These are phyloP conservation scores for Ostrea denselamellosa DNA, from an alignment of 1,140 invertebrate genomes.

Conservation along the genomic window DNA sequence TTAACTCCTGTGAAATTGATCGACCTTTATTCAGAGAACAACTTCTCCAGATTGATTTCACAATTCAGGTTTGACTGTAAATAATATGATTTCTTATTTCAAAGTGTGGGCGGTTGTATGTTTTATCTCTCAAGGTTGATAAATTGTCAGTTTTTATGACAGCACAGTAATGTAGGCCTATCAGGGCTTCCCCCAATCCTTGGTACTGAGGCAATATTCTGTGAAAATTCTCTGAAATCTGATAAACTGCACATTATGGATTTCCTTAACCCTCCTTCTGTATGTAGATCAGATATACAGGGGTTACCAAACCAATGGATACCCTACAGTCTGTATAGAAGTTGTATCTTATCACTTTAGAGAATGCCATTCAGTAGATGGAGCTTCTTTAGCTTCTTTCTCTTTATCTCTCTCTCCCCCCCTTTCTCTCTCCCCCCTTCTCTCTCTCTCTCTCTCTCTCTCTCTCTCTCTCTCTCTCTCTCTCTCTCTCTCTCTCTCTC, in stretches of 20 bases:
- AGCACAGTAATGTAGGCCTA: not conserved
- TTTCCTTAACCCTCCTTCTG: not conserved
- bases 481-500: not conserved
- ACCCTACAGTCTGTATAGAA: not conserved
- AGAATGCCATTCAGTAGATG: not conserved
- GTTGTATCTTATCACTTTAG: slow-evolving; percentile 14
- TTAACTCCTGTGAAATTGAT: too few relatives aligned
- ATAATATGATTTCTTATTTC: too few relatives aligned
- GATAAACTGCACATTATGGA: not conserved
- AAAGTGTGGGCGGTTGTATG: slow-evolving; percentile 13
- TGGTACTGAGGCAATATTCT: not conserved
- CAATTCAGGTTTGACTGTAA: too few relatives aligned
- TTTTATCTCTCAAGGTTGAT: slow-evolving; percentile 28
- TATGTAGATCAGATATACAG: not conserved
- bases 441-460: not conserved
- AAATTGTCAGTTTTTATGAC: slow-evolving; percentile 31
- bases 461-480: not conserved
- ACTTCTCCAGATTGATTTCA: too few relatives aligned
- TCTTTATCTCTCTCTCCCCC: too few relatives aligned
- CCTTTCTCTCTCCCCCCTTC: not conserved
- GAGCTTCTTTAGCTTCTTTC: too few relatives aligned
- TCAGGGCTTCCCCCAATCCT: not conserved
- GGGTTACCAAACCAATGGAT: slow-evolving; percentile 4
- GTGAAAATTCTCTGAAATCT: too few relatives aligned
- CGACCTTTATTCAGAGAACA: too few relatives aligned